phyloP scores from a whole-genome alignment of 2,888 invertebrate genomes.

The Drosophila cyrtoloma region DNA sequence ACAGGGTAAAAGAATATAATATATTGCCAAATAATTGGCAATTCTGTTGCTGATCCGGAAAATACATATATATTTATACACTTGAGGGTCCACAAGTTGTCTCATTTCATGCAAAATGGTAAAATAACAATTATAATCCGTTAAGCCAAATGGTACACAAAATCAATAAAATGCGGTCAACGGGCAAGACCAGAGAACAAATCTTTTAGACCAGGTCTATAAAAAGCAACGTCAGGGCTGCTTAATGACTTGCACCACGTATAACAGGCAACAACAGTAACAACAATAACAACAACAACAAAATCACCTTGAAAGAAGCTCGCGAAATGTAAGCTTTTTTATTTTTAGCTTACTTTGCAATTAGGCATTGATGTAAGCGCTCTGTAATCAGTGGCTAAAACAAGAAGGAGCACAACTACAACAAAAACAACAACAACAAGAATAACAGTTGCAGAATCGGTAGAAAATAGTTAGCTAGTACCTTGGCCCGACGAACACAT shows the following conservation, averaged over 20 bases:
- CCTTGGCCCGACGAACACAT: constrained; percentile 61
- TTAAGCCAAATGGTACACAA: background rate
- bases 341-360: constrained; percentile 60
- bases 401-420: constrained; percentile 24
- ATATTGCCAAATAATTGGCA: too few relatives aligned
- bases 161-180: background rate
- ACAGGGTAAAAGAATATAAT: too few relatives aligned
- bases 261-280: background rate
- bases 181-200: background rate
- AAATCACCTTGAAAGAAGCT: constrained; percentile 50
- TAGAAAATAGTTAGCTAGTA: constrained; percentile 38
- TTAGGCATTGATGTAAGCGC: constrained; percentile 68
- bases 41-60: background rate
- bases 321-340: constrained; percentile 55
- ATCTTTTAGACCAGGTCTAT: background rate
- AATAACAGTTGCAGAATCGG: constrained; percentile 1
- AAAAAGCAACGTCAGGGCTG: constrained; percentile 29
- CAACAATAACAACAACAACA: constrained; percentile 2
- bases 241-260: constrained; percentile 17
- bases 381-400: constrained; percentile 52
- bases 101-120: background rate
- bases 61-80: background rate
- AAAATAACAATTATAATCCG: background rate
- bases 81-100: background rate
- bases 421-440: constrained; percentile 2